Conservation (phyloP, 2,888 invertebrate genomes). For the Hofmannophila pseudospretella region DNA sequence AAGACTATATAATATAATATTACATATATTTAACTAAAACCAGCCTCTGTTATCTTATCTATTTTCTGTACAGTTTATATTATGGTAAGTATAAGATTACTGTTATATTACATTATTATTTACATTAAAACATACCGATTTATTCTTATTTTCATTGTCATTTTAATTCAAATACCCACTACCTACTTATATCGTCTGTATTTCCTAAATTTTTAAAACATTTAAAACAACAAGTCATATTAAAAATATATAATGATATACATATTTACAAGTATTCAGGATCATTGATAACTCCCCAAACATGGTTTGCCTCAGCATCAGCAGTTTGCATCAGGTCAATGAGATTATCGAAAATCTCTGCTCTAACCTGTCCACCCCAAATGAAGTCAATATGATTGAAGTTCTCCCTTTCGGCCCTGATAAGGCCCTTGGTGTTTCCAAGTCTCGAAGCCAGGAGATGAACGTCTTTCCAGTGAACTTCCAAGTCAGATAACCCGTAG, state of each 20-base stretch:
- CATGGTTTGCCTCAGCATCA: slow-evolving; percentile 20
- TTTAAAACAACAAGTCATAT: background rate
- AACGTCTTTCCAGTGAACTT: slow-evolving; percentile 32
- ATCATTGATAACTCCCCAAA: background rate
- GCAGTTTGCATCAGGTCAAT: slow-evolving; percentile 28
- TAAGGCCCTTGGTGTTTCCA: slow-evolving; percentile 24
- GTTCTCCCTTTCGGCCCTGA: slow-evolving; percentile 17
- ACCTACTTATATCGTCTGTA: background rate
- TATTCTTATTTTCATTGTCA: background rate
- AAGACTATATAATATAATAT: background rate
- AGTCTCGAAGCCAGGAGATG: slow-evolving; percentile 21
- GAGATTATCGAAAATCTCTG: slow-evolving; percentile 27
- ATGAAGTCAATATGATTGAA: slow-evolving; percentile 46
- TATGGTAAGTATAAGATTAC: slow-evolving; percentile 2
- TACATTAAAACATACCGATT: slow-evolving; percentile 8
- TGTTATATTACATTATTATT: slow-evolving; percentile 6
- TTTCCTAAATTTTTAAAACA: background rate
- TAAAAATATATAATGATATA: background rate
- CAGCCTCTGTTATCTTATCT: background rate
- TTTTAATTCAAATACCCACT: no score
- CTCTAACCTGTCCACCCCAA: slow-evolving; percentile 34
- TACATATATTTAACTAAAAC: background rate
- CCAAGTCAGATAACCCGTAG: slow-evolving; percentile 29
- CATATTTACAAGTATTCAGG: slow-evolving; percentile 8
- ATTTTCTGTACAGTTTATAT: slow-evolving; percentile 10